These are phyloP conservation scores for Melolontha melolontha DNA, from an alignment of 2,888 invertebrate genomes.

Conservation along the genomic window DNA sequence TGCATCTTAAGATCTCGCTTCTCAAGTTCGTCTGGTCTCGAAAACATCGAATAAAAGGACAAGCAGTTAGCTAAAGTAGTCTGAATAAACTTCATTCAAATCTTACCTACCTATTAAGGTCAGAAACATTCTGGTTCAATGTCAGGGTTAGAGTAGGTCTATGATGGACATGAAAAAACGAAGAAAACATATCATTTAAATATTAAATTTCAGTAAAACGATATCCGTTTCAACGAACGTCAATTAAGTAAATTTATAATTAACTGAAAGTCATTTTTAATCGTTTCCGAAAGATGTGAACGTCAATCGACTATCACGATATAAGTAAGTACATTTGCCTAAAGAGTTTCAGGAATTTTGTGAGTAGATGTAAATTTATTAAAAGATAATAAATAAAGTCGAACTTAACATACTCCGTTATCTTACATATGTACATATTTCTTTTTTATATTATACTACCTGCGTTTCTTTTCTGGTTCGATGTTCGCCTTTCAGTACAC, in stretches of 20 bases:
- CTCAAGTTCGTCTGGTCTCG: slow-evolving; percentile 45
- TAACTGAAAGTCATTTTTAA: slow-evolving; percentile 22
- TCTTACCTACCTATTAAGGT: slow-evolving; percentile 45
- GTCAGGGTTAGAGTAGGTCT: slow-evolving; percentile 40
- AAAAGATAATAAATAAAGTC: not conserved
- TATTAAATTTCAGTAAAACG: slow-evolving; percentile 42
- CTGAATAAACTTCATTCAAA: slow-evolving; percentile 44
- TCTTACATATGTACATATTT: not conserved
- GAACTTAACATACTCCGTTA: not conserved
- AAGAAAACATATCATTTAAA: slow-evolving; percentile 42
- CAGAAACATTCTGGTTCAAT: slow-evolving; percentile 46
- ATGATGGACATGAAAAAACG: slow-evolving; percentile 16
- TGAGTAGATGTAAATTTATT: not conserved
- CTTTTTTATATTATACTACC: slow-evolving; percentile 27
- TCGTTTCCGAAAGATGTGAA: slow-evolving; percentile 6
- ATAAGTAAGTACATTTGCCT: not conserved
- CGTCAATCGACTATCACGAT: slow-evolving; percentile 3
- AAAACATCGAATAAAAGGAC: slow-evolving; percentile 43
- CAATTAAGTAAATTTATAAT: slow-evolving; percentile 38
- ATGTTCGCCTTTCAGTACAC: slow-evolving; percentile 25
- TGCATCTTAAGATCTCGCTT: slow-evolving; percentile 44
- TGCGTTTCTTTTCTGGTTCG: slow-evolving; percentile 19
- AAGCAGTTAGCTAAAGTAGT: slow-evolving; percentile 41
- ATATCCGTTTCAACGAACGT: slow-evolving; percentile 32
- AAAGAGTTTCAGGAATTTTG: not conserved